These are phyloP conservation scores for Lysandra coridon DNA, from an alignment of 2,888 invertebrate genomes.

Conservation along the genomic window DNA sequence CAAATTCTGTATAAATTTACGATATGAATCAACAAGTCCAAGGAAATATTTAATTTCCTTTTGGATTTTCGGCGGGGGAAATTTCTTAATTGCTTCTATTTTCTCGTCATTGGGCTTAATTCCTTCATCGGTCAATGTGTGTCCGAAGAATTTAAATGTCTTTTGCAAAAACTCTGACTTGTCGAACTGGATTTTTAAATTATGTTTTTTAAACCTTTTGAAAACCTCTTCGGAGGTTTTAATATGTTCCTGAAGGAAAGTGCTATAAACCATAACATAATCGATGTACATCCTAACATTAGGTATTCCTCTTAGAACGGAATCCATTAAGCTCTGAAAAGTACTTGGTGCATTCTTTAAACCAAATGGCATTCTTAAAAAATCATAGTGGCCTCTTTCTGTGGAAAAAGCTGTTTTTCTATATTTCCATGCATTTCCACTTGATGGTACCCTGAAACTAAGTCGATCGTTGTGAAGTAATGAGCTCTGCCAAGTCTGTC, in stretches of 20 bases:
- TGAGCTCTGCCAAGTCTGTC: neutral
- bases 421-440: neutral
- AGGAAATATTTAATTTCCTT: too few species aligned
- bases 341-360: conserved; percentile 48
- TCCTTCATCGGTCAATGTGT: too few species aligned
- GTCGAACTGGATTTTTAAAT: neutral
- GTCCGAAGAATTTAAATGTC: too few species aligned
- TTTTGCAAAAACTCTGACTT: too few species aligned
- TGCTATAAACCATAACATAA: conserved; percentile 34
- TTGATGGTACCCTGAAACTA: too few species aligned
- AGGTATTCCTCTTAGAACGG: conserved; percentile 45
- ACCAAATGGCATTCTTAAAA: conserved; percentile 41
- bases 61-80: too few species aligned
- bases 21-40: neutral
- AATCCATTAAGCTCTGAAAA: conserved; percentile 52
- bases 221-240: neutral
- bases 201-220: conserved; percentile 34
- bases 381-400: too few species aligned
- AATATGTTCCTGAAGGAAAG: conserved; percentile 37
- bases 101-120: too few species aligned
- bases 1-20: conserved; percentile 12
- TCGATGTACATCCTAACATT: conserved; percentile 40
- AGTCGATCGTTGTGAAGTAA: neutral
- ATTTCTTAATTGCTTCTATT: too few species aligned
- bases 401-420: neutral